A percentile compares a stretch with the other conserved stretches of the same genome.
These are phyloP conservation scores for Cepaea hortensis DNA, from an alignment of 2,888 invertebrate species.

Conservation along the genomic window DNA sequence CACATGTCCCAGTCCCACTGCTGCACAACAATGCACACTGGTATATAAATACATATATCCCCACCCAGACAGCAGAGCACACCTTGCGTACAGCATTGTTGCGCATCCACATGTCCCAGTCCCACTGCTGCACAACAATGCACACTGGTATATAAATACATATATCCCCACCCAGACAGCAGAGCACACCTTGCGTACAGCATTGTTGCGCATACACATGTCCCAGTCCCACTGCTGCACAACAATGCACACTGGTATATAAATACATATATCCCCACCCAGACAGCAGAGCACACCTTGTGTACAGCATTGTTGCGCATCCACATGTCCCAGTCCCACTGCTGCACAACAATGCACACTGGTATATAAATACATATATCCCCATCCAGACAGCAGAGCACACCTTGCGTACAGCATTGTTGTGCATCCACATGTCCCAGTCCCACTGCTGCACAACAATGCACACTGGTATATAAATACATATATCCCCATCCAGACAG, in stretches of 20 bases:
- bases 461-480: not conserved
- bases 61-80: too few relatives aligned
- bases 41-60: too few relatives aligned
- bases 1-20: conserved; percentile 83
- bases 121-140: conserved; percentile 78
- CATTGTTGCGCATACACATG: conserved; percentile 81
- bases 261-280: too few relatives aligned
- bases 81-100: conserved; percentile 78
- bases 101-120: conserved; percentile 83
- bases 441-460: conserved; percentile 78
- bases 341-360: conserved; percentile 69
- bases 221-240: conserved; percentile 81
- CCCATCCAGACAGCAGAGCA: too few relatives aligned
- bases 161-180: too few relatives aligned
- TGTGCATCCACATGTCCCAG: conserved; percentile 82
- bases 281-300: conserved; percentile 75
- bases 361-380: too few relatives aligned
- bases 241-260: not conserved
- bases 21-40: conserved; percentile 66
- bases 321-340: conserved; percentile 83
- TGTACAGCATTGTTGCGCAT: conserved; percentile 79
- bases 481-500: too few relatives aligned
- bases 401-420: conserved; percentile 79
- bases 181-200: conserved; percentile 79
- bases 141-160: not conserved